A percentile compares a stretch with the other conserved stretches of the same genome.
phyloP scores from a whole-genome alignment of 1,140 invertebrate species.

The Drosophila parabipectinata region DNA sequence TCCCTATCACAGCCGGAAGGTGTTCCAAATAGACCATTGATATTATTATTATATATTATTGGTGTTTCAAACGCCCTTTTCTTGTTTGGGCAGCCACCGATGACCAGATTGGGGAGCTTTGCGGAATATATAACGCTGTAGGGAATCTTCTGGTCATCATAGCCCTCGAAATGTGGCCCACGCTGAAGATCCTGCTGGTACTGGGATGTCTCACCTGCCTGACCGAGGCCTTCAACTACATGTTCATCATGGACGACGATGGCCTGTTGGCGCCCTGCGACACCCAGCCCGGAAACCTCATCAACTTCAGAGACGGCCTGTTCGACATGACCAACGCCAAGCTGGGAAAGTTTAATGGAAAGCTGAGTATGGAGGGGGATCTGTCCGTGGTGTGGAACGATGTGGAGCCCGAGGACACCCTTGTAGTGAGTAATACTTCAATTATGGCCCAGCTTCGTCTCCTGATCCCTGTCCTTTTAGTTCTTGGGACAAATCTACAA shows the following conservation, averaged over 20 bases:
- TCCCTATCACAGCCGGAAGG: not conserved
- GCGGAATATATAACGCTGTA: not conserved
- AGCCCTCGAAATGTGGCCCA: constrained; percentile 9
- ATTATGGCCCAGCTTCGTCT: not conserved
- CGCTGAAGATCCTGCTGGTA: not conserved
- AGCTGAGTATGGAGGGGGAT: not conserved
- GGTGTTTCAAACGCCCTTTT: not conserved
- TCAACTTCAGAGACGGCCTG: not conserved
- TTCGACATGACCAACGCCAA: not conserved
- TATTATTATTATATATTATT: not conserved
- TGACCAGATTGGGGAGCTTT: too few species aligned
- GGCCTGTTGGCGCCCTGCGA: not conserved
- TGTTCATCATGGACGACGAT: constrained; percentile 10
- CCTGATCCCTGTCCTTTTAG: not conserved
- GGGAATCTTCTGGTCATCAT: not conserved
- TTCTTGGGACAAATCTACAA: not conserved
- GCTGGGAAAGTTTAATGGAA: not conserved
- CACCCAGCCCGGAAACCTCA: not conserved
- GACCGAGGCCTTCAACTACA: not conserved
- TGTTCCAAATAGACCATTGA: not conserved
- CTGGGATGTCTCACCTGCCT: not conserved
- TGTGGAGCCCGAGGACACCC: constrained; percentile 8
- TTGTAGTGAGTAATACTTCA: not conserved
- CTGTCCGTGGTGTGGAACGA: not conserved
- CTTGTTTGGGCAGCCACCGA: not conserved